Conservation (phyloP, 2,888 invertebrate genomes). For the Limnephilus marmoratus region DNA sequence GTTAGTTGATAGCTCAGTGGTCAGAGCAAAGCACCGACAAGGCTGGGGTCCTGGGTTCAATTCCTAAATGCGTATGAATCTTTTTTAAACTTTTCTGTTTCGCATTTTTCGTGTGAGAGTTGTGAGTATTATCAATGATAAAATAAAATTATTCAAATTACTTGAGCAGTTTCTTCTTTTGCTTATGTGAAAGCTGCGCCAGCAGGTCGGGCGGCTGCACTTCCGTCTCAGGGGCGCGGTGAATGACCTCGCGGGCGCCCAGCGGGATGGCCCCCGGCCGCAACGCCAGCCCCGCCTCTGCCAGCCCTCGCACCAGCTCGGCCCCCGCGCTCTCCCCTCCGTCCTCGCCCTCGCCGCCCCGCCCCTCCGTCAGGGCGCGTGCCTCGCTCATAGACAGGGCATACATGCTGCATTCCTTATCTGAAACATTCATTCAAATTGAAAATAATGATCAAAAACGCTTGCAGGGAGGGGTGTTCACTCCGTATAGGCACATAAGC, state of each 20-base stretch:
- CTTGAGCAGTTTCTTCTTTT: constrained; percentile 94
- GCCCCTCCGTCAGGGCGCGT: constrained; percentile 84
- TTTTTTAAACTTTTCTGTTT: no score
- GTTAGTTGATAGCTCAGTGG: no score
- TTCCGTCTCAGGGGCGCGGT: constrained; percentile 77
- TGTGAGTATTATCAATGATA: no score
- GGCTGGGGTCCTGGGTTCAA: no score
- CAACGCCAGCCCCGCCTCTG: constrained; percentile 92
- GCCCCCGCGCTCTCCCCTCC: constrained; percentile 83
- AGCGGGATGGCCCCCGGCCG: constrained; percentile 85
- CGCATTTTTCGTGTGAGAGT: no score
- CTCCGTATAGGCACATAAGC: no score
- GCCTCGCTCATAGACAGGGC: constrained; percentile 90
- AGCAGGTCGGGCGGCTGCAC: constrained; percentile 87
- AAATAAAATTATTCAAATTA: constrained; percentile 69
- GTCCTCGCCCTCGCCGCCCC: constrained; percentile 82
- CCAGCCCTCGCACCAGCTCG: constrained; percentile 91
- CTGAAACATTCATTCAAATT: constrained; percentile 72
- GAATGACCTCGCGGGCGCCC: constrained; percentile 78
- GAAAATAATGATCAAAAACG: background rate
- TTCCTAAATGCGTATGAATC: no score
- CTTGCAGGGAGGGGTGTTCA: background rate
- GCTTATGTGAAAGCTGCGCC: constrained; percentile 89
- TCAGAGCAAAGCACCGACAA: no score
- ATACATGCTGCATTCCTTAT: constrained; percentile 97